These are phyloP conservation scores for Apantesis nais DNA, from an alignment of 2,888 invertebrate species.

Conservation along the genomic window DNA sequence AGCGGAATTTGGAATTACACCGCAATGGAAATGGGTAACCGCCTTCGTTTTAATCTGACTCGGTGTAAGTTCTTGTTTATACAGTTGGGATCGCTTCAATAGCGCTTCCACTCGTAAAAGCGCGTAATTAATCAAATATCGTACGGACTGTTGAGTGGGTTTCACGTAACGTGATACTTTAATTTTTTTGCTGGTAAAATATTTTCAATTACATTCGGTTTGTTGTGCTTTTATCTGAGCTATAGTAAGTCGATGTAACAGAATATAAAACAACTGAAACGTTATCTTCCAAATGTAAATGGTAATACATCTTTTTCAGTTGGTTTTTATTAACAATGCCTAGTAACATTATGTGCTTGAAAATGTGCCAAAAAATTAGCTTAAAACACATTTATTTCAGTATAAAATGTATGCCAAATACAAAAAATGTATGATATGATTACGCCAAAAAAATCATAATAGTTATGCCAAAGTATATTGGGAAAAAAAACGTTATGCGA, in stretches of 20 bases:
- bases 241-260: not conserved
- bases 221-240: not conserved
- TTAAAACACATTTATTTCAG: too few species aligned
- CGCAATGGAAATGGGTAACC: conserved; percentile 52
- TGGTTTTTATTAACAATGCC: not conserved
- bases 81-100: conserved; percentile 22
- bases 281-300: not conserved
- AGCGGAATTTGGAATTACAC: conserved; percentile 61
- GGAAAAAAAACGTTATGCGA: too few species aligned
- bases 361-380: too few species aligned
- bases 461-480: too few species aligned
- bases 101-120: conserved; percentile 18
- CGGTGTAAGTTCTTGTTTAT: conserved; percentile 40
- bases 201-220: not conserved
- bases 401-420: too few species aligned
- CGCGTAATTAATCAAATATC: conserved; percentile 34
- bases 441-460: too few species aligned
- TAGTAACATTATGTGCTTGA: too few species aligned
- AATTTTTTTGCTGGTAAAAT: conserved; percentile 2
- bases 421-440: too few species aligned
- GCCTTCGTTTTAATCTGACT: conserved; percentile 54
- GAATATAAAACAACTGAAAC: not conserved
- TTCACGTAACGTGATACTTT: conserved; percentile 1
- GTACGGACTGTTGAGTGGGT: conserved; percentile 11
- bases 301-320: too few species aligned